Percentiles rank a stretch among this genome's conserved stretches.
phyloP scores from a whole-genome alignment of 2,113 vertebrate species.

The Murina feae region DNA sequence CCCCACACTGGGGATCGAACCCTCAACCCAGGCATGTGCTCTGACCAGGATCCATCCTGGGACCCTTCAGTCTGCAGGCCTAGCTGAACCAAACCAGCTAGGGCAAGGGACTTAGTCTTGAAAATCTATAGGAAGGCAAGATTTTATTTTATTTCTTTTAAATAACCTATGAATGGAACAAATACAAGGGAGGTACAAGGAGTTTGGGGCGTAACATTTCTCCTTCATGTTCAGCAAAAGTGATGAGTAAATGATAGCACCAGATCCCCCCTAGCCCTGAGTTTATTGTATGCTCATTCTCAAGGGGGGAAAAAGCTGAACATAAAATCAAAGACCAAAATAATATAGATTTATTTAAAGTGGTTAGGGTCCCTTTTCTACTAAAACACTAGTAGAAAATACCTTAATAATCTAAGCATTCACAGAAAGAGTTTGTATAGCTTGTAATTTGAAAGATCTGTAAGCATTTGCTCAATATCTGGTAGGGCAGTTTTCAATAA shows the following conservation, averaged over 20 bases:
- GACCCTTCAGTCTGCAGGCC: too few relatives aligned
- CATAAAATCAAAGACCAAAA: constrained; percentile 1
- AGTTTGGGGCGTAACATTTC: not conserved
- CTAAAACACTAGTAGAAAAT: constrained; percentile 36
- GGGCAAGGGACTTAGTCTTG: not conserved
- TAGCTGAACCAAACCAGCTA: too few relatives aligned
- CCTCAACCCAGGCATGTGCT: too few relatives aligned
- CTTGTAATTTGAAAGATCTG: constrained; percentile 65
- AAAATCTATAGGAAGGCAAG: not conserved
- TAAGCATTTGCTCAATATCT: constrained; percentile 63
- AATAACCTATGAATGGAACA: not conserved
- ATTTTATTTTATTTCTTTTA: constrained; percentile 28
- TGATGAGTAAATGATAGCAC: not conserved
- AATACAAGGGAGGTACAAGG: not conserved
- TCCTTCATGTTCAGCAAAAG: not conserved
- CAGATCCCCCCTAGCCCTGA: not conserved
- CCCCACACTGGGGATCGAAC: too few relatives aligned
- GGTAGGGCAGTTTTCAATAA: constrained; percentile 44
- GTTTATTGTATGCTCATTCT: constrained; percentile 17
- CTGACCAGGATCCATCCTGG: too few relatives aligned
- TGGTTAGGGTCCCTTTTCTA: constrained; percentile 33
- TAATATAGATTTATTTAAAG: not conserved
- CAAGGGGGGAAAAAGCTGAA: not conserved
- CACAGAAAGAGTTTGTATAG: constrained; percentile 11
- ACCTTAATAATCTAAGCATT: constrained; percentile 35